These are phyloP conservation scores for Papilio polytes DNA, from an alignment of 1,140 invertebrate species.

Conservation along the genomic window DNA sequence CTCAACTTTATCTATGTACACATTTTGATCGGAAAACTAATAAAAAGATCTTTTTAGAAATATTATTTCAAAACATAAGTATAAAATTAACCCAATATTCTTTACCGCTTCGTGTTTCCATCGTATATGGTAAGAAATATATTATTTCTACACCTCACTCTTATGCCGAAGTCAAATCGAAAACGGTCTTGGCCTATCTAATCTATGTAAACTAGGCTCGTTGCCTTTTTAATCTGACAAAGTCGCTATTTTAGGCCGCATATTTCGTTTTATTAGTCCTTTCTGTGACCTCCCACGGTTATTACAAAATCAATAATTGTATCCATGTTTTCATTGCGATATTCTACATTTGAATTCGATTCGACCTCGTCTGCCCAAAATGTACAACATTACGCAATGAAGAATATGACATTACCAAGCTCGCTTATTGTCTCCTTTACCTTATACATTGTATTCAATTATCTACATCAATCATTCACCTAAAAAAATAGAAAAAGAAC, in stretches of 20 bases:
- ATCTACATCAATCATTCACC: no score
- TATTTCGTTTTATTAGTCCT: neutral
- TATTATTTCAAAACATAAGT: neutral
- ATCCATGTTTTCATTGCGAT: neutral
- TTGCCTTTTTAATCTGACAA: neutral
- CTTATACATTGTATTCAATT: neutral
- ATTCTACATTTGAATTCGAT: neutral
- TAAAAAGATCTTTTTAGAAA: neutral
- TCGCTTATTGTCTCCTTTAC: neutral
- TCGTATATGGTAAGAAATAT: neutral
- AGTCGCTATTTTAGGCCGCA: neutral
- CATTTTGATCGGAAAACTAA: neutral
- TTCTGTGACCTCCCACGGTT: neutral
- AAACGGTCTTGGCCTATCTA: neutral
- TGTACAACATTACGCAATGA: slow-evolving; percentile 15
- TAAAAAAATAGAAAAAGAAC: no score
- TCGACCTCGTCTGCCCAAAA: slow-evolving; percentile 1
- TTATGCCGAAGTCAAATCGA: neutral
- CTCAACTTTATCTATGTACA: neutral
- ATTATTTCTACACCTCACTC: neutral
- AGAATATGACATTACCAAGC: neutral
- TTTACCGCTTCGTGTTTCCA: neutral
- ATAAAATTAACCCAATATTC: neutral
- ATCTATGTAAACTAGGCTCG: neutral
- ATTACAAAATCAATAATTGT: slow-evolving; percentile 19